Evolutionary conservation across 2,113 vertebrate species (phyloP), one percentile per base, ranked within the genome.

Genomic region (Melanotaenia duboulayi): DNA sequence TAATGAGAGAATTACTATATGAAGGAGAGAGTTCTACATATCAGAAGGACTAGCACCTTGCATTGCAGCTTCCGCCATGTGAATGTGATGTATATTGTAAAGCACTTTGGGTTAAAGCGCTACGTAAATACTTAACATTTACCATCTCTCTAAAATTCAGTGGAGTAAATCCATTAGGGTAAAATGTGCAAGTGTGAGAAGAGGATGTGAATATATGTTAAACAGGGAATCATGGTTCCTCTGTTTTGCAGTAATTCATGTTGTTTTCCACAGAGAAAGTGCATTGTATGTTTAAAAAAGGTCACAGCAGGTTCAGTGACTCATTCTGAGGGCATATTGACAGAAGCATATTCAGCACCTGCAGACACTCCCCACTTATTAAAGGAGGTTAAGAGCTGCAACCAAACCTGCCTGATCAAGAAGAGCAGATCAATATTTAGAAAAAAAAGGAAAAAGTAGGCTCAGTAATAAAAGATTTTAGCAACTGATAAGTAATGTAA

Each of bases 281-380:
- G 62, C 65, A 77, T 57, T 73, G 61, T 71, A 42, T 79, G 68
- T 66, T 64, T 5, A 72, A 60, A 19, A 62, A 76, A 82, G 77
- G 63, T 80, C 52, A 19, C 23, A 0, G 12, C 6, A 23, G 49
- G 76, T 78, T 91, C 78, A 83, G 49, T 87, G 85, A 85, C 62
- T 88, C 80, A 83, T 54, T 54, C 60, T n/a, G 25, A 44, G 17
- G 58, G 28, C 24, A 17, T 52, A 72, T 62, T 87, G 59, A 81
- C 74, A 72, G 16, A 70, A 14, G 61, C 50, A 52, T 71, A 56
- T 28, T 72, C 22, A 78, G 61, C 22, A 14, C 19, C 19, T 60
- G 49, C 13, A 22, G 66, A 4, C 79, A 82, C 85, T 83, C 82
- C 72, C 55, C 57, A 67, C 71, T 76, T 63, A 35, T 35, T 37